phyloP scores from a whole-genome alignment of 2,113 vertebrate species.

The Zosterops hypoxanthus region DNA sequence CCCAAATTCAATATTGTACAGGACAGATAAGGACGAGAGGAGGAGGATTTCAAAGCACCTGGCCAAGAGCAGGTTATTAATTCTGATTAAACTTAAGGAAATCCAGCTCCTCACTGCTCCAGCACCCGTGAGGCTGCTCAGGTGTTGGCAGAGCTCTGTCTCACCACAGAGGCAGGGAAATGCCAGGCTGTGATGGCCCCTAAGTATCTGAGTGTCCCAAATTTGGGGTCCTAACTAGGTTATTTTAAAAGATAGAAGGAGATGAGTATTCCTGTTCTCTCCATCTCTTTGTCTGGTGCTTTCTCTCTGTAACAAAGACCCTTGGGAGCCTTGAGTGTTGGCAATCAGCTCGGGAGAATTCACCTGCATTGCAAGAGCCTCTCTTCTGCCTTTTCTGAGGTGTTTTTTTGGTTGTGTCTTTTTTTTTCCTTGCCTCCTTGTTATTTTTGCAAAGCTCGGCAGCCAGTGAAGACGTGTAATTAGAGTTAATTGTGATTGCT shows the following conservation, averaged over 20 bases:
- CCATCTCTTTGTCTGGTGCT: neutral
- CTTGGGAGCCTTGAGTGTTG: neutral
- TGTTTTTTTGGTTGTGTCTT: neutral
- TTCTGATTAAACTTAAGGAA: neutral
- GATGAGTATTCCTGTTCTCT: neutral
- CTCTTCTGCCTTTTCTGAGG: neutral
- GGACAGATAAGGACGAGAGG: neutral
- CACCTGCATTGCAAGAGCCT: constrained; percentile 32
- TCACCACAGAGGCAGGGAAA: neutral
- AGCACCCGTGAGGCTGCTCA: rapidly evolving
- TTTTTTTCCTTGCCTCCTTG: neutral
- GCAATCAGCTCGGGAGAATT: constrained; percentile 18
- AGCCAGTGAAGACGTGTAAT: neutral
- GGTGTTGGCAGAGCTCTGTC: neutral
- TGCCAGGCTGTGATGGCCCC: neutral
- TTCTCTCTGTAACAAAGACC: constrained; percentile 21
- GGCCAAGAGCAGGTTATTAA: neutral
- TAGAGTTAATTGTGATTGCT: constrained; percentile 8
- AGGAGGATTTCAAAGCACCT: neutral
- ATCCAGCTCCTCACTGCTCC: neutral
- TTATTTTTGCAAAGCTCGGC: neutral
- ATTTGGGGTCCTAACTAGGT: neutral
- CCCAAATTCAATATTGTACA: neutral
- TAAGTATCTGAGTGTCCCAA: neutral
- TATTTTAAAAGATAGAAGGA: neutral